A percentile compares a stretch with the other conserved stretches of the same genome.
These are phyloP conservation scores for Tetranychus piercei DNA, from an alignment of 2,888 invertebrate genomes.

Conservation along the genomic window DNA sequence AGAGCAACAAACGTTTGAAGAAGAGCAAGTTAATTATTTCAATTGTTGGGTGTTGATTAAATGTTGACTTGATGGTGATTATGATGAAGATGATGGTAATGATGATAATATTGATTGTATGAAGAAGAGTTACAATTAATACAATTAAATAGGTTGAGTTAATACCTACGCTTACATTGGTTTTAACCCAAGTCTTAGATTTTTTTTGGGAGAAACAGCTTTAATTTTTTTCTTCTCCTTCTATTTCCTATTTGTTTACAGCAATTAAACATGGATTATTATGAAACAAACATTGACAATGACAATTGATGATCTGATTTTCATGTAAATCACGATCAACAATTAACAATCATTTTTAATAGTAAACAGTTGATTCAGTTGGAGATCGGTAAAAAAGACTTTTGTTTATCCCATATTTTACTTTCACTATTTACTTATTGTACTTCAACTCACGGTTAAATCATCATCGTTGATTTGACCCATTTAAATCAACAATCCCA, in stretches of 20 bases:
- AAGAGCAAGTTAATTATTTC: not conserved
- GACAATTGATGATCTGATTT: too few species aligned
- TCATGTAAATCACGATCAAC: too few species aligned
- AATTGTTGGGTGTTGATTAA: not conserved
- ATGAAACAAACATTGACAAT: not conserved
- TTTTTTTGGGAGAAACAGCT: too few species aligned
- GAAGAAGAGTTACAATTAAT: not conserved
- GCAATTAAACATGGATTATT: not conserved
- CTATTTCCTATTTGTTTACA: too few species aligned
- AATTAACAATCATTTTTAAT: too few species aligned
- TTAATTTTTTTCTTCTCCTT: too few species aligned
- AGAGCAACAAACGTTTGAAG: too few species aligned
- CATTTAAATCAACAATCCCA: not conserved
- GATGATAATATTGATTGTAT: not conserved
- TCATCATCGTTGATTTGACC: not conserved
- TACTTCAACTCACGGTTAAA: not conserved
- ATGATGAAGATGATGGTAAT: not conserved
- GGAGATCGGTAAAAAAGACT: too few species aligned
- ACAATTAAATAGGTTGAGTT: too few species aligned
- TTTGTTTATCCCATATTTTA: not conserved
- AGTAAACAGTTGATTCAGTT: too few species aligned
- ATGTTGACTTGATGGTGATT: not conserved
- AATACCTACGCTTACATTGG: too few species aligned
- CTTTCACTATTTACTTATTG: not conserved
- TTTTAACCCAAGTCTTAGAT: too few species aligned